phyloP scores from a whole-genome alignment of 2,797 vertebrate genomes.

The Scolopax rusticola region DNA sequence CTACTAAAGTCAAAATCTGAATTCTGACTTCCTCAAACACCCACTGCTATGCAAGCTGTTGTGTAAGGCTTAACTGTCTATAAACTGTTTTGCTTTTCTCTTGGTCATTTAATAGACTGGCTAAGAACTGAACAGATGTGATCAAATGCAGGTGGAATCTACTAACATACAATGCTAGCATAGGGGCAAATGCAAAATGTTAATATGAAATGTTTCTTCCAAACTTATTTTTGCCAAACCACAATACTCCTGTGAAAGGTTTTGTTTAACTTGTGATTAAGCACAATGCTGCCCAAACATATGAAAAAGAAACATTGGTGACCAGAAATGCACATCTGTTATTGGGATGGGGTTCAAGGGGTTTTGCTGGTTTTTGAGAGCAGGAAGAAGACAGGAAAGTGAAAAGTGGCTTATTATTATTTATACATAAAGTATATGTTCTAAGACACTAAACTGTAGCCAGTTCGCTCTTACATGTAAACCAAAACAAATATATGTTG shows the following conservation, averaged over 20 bases:
- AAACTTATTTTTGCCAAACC: neutral
- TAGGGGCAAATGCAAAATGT: neutral
- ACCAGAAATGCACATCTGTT: neutral
- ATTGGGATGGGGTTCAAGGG: neutral
- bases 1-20: neutral
- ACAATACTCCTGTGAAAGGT: neutral
- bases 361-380: neutral
- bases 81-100: neutral
- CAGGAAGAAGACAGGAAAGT: neutral
- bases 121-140: neutral
- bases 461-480: neutral
- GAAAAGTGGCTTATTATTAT: neutral
- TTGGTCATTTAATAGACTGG: neutral
- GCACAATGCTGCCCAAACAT: neutral
- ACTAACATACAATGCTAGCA: neutral
- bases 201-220: rapidly evolving
- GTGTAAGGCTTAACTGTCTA: neutral
- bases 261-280: neutral
- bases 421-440: neutral
- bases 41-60: neutral
- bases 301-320: neutral
- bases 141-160: neutral
- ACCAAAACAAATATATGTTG: neutral
- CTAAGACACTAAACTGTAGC: neutral
- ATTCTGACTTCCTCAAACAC: neutral